Evolutionary conservation across 2,797 vertebrate genomes (phyloP), one percentile per base, ranked within the genome.

Genomic region (Nannoperca obscura): DNA sequence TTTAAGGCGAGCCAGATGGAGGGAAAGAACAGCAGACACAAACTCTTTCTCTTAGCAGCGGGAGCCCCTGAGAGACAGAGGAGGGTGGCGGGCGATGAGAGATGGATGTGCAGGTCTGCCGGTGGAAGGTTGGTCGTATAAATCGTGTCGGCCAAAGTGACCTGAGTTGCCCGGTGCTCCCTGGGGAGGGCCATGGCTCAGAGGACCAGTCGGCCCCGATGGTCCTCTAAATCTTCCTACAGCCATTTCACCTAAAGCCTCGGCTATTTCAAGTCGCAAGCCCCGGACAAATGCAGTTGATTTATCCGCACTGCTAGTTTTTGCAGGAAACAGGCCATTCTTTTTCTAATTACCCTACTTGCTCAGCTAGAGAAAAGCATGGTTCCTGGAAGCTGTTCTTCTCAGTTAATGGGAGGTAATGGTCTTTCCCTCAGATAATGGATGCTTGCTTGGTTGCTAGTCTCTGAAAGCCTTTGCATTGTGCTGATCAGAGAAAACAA

Each of bases 341-440:
- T 86, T 86, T 91, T 87, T 82, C 81, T 94, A 93, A 94, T 92
- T 90, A 91, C 90, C 84, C 74, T 63, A 74, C 81, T 83, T 86
- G 78, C 85, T 91, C 78, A 63, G 82, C 82, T 58, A 72, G 73
- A 81, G 60, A 68, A 81, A 74, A 80, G 76, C 85, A 61, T 64
- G 82, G 80, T 71, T 82, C 82, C 82, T 87, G 88, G 87, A 90
- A 86, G 80, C 83, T 20, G 88, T 86, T 86, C 85, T 88, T 86
- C 83, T 84, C 76, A 44, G 36, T 89, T 94, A 95, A 94, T 93
- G 91, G 91, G 88, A 89, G 86, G 84, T 94, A 94, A 94, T 92
- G 93, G 90, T 89, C 90, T 92, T 88, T 89, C 80, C 81, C 83
- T 63, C 87, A 83, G 84, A 90, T 94, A 91, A 94, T 88, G 75